Evolutionary conservation across 2,888 invertebrate genomes (phyloP).

Genomic region (Drosophila ezoana): DNA sequence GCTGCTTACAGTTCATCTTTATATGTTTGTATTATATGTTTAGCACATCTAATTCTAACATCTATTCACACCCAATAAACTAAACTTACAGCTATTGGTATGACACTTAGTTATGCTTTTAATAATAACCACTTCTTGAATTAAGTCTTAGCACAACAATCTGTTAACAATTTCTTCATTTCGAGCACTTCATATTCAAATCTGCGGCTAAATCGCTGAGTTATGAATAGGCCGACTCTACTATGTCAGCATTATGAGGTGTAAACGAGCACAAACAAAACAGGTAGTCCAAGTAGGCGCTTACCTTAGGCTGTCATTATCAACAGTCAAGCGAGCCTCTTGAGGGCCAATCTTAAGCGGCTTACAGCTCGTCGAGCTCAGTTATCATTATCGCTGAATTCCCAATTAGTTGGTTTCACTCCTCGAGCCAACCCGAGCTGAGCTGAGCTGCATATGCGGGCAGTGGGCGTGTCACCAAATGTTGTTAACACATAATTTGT

Average conservation of each 20-base stretch:
- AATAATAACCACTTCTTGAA: too few species aligned
- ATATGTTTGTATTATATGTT: too few species aligned
- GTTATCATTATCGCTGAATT: constrained; percentile 71
- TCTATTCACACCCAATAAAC: too few species aligned
- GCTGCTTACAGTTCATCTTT: too few species aligned
- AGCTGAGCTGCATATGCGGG: constrained; percentile 15
- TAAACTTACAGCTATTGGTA: too few species aligned
- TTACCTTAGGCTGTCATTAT: background rate
- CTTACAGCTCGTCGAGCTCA: constrained; percentile 20
- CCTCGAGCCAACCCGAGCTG: too few species aligned
- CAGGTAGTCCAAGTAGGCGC: constrained; percentile 5
- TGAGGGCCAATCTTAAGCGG: constrained; percentile 28
- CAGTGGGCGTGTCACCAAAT: constrained; percentile 64
- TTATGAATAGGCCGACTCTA: background rate
- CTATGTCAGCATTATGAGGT: constrained; percentile 17
- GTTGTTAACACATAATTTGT: constrained; percentile 77
- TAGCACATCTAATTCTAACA: too few species aligned
- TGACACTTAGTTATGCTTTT: too few species aligned
- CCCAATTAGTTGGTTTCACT: constrained; percentile 48
- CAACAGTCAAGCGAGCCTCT: background rate
- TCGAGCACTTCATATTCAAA: constrained; percentile 1
- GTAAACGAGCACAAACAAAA: constrained; percentile 20
- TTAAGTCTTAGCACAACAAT: background rate
- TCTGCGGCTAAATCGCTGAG: background rate
- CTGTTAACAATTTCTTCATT: background rate